phyloP scores from a whole-genome alignment of 2,113 vertebrate genomes.

The Oncorhynchus clarkii region DNA sequence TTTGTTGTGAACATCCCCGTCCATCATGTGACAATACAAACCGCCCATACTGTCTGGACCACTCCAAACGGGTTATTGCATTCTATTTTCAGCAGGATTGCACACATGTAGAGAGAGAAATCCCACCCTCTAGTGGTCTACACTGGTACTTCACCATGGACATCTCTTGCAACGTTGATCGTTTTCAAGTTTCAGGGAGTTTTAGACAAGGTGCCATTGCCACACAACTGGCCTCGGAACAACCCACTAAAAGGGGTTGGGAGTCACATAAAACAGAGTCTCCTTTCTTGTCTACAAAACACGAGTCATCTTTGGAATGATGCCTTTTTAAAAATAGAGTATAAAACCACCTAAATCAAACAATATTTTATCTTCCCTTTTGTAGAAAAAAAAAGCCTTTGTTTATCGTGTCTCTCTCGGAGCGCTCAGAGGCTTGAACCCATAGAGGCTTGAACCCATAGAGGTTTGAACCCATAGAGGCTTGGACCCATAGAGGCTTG shows the following conservation, averaged over 20 bases:
- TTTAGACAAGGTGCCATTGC: constrained; percentile 46
- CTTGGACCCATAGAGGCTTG: constrained; percentile 7
- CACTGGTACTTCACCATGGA: constrained; percentile 53
- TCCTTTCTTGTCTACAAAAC: constrained; percentile 19
- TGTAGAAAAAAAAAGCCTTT: constrained; percentile 63
- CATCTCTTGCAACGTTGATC: constrained; percentile 39
- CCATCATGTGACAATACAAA: too few relatives aligned
- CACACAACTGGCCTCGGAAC: constrained; percentile 42
- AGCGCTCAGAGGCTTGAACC: constrained; percentile 39
- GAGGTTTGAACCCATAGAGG: constrained; percentile 14
- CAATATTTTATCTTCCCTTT: constrained; percentile 21
- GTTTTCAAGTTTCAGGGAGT: constrained; percentile 69
- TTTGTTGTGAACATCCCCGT: neutral
- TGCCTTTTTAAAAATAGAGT: constrained; percentile 60
- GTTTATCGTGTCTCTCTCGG: constrained; percentile 61
- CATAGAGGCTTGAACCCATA: neutral
- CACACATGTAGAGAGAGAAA: constrained; percentile 23
- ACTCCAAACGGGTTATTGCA: constrained; percentile 48
- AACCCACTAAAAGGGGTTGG: constrained; percentile 20
- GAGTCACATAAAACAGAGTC: neutral
- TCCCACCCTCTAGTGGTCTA: constrained; percentile 41
- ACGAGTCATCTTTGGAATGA: constrained; percentile 73
- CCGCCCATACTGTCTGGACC: constrained; percentile 39
- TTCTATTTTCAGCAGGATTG: constrained; percentile 41
- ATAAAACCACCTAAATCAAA: constrained; percentile 30